Evolutionary conservation across 2,797 vertebrate species (phyloP), one percentile per base, ranked within the genome.

Genomic region (Masticophis lateralis): DNA sequence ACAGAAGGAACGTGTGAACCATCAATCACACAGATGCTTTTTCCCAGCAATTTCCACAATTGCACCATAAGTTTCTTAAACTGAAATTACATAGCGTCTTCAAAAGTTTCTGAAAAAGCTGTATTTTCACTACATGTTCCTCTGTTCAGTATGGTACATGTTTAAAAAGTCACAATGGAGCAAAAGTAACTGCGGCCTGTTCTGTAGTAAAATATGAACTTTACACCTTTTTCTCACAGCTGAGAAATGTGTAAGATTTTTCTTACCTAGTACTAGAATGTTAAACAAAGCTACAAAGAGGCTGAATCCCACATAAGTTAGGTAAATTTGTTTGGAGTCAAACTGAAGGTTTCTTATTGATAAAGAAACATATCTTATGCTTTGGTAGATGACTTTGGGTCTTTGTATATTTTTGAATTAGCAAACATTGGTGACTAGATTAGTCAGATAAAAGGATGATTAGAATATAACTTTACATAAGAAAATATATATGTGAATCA

Each of bases 331-430:
- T 51, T 59, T 93, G 11, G 37, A 20, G 27, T 43, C 2, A 1
- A 90, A 28, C 13, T 74, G 37, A 57, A 74, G 1, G 14, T 93
- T 94, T 93, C 93, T 59, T 89, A 69, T 20, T 51, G 60, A 61
- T 51, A 94, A 95, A 94, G 25, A 94, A 94, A 57, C 91, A 25
- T 20, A 53, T 92, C 88, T 74, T 93, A 60, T 90, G 92, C 92
- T 86, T 7, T 74, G 37, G 56, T 12, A 32, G 6, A 27, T 55
- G 14, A 9, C 69, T 92, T 92, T 91, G 43, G 0, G 10, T 0
- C 6, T 0, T 0, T 90, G 53, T 11, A 60, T 83, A 10, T 88
- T 89, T 93, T n/a, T 93, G 63, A 94, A 94, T 91, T 43, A 56
- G 0, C 2, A 90, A 93, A 53, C 13, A 88, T 43, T 57, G 1